Base-by-base conservation (phyloP, 2,113 vertebrate genomes). In the Acrocephalus arundinaceus region DNA sequence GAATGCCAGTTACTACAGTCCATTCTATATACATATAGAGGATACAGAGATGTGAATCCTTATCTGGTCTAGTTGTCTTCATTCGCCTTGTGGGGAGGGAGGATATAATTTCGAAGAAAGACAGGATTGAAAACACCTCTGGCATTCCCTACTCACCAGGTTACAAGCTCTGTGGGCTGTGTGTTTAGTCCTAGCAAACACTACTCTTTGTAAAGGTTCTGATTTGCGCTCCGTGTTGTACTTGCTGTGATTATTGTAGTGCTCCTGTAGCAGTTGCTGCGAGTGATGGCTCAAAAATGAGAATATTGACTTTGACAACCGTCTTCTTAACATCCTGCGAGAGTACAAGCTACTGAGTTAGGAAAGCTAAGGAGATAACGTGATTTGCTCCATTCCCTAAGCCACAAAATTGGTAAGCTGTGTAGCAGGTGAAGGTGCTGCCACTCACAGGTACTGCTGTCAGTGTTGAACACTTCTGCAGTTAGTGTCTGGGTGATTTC, bases 21-120 rank as follows among this genome's bases (percentile, higher is more conserved):
- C 3, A 1, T 62, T 55, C 23, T 63, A 0, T 55, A 11, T 19
- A 30, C 14, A 4, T 17, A 25, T 1, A 70, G 30, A 46, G 20
- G 35, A 62, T 80, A 48, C 18, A 58, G 59, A 55, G 33, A 28
- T 55, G 24, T 62, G 63, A 63, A 74, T 55, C 51, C 28, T 77
- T 13, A 6, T 5, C 9, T 22, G 17, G 39, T 41, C 17, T 43
- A 4, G 31, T 39, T 66, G 51, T 49, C 25, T 70, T 10, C 9
- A 5, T 66, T 54, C 10, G 39, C 46, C 18, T 18, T n/a, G 17
- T 46, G 2, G 12, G 5, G 11, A 51, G 19, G n/a, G 28, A 84
- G 19, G 22, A 25, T 41, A 30, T 51, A 52, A 52, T 30, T 81
- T 70, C 55, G 63, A 80, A 63, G 52, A 90, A 57, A 71, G 41